These are phyloP conservation scores for Polyergus mexicanus DNA, from an alignment of 1,140 invertebrate species.

Conservation along the genomic window DNA sequence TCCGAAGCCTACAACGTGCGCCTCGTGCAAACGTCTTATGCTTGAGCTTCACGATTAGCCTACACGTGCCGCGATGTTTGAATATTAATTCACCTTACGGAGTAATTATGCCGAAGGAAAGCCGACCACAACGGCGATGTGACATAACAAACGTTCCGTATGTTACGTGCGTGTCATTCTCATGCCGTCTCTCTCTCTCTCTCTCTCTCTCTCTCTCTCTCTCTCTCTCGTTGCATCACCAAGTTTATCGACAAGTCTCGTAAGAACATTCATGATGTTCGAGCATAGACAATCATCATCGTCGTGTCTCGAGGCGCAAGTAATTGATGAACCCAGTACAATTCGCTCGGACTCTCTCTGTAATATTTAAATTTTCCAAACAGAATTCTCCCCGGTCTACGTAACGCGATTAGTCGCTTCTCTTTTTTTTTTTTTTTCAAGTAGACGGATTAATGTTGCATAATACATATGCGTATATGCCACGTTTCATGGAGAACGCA, in stretches of 20 bases:
- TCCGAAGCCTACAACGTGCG: background rate
- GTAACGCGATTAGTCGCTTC: no score
- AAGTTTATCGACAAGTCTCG: conserved; percentile 51
- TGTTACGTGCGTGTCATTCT: conserved; percentile 43
- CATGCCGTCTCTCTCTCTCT: conserved; percentile 8
- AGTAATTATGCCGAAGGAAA: conserved; percentile 39
- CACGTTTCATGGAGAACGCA: background rate
- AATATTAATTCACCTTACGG: conserved; percentile 38
- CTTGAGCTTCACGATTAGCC: background rate
- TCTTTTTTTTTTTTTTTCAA: no score
- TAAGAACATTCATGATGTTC: conserved; percentile 26
- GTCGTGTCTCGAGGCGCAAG: conserved; percentile 5
- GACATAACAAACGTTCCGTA: conserved; percentile 48
- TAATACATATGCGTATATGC: background rate
- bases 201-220: conserved; percentile 13
- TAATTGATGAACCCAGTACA: conserved; percentile 49
- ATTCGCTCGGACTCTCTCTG: conserved; percentile 7
- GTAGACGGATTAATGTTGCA: conserved; percentile 4
- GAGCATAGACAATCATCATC: background rate
- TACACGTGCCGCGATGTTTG: background rate
- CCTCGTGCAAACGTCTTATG: background rate
- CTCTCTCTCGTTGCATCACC: conserved; percentile 28
- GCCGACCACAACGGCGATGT: background rate
- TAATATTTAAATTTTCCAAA: conserved; percentile 22
- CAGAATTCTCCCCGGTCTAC: background rate